Evolutionary conservation across 1,140 invertebrate genomes (phyloP).

Genomic region (Drosophila persimilis): DNA sequence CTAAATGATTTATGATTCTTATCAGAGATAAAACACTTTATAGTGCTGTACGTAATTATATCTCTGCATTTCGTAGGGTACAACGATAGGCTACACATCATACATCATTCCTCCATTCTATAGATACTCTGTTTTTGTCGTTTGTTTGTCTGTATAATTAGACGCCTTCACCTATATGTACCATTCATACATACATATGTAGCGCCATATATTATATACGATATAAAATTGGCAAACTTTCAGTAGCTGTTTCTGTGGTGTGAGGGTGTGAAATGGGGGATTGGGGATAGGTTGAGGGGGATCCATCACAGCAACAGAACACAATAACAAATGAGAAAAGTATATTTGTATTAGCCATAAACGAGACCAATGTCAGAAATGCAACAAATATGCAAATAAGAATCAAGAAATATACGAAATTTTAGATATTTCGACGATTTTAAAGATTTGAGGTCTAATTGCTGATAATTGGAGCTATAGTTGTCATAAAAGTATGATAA

Average conservation of each 20-base stretch:
- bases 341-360: constrained; percentile 45
- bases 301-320: constrained; percentile 30
- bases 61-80: no score
- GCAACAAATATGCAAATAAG: constrained; percentile 41
- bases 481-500: no score
- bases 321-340: constrained; percentile 20
- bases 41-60: no score
- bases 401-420: constrained; percentile 11
- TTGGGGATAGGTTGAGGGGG: background rate
- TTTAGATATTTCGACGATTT: background rate
- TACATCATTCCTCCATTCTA: no score
- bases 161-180: constrained; percentile 15
- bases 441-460: background rate
- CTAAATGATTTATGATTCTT: no score
- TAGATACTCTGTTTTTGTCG: no score
- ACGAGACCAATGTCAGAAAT: constrained; percentile 63
- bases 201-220: no score
- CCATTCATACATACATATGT: constrained; percentile 14
- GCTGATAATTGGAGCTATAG: no score
- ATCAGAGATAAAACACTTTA: no score
- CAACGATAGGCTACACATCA: no score
- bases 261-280: background rate
- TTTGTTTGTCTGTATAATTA: constrained; percentile 28
- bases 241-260: constrained; percentile 24
- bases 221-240: constrained; percentile 59